Conservation (phyloP, 2,888 invertebrate genomes). For the Cantharis rufa region DNA sequence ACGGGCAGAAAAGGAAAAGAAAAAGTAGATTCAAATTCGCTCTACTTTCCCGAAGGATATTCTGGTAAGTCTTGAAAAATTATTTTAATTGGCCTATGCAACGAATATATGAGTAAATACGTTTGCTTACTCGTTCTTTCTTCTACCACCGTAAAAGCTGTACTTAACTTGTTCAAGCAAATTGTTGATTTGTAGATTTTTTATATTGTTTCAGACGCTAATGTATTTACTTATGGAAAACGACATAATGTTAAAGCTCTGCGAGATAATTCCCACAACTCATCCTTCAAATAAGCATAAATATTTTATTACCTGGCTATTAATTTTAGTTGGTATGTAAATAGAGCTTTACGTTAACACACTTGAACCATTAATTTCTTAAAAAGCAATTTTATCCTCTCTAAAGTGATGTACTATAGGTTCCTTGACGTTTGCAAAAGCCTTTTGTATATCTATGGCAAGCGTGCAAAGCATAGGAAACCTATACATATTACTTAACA, state of each 20-base stretch:
- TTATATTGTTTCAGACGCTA: neutral
- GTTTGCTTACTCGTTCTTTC: too few relatives aligned
- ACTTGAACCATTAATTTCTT: neutral
- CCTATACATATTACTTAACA: too few relatives aligned
- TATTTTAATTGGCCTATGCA: neutral
- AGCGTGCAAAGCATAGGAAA: too few relatives aligned
- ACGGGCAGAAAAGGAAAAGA: conserved; percentile 61
- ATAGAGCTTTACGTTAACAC: neutral
- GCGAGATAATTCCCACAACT: neutral
- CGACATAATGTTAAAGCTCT: neutral
- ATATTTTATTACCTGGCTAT: neutral
- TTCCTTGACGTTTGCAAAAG: too few relatives aligned
- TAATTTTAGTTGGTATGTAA: neutral
- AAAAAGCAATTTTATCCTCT: too few relatives aligned
- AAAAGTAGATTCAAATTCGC: conserved; percentile 61
- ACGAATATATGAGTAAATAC: too few relatives aligned
- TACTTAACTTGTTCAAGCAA: too few relatives aligned
- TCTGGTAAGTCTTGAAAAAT: conserved; percentile 59
- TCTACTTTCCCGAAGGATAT: conserved; percentile 70
- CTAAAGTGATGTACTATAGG: too few relatives aligned
- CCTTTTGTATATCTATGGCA: too few relatives aligned
- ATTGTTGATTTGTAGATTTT: neutral
- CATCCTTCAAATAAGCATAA: neutral
- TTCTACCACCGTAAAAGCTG: too few relatives aligned
- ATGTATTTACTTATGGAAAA: neutral